These are phyloP conservation scores for Drosophila mimetica DNA, from an alignment of 2,888 invertebrate genomes.

Conservation along the genomic window DNA sequence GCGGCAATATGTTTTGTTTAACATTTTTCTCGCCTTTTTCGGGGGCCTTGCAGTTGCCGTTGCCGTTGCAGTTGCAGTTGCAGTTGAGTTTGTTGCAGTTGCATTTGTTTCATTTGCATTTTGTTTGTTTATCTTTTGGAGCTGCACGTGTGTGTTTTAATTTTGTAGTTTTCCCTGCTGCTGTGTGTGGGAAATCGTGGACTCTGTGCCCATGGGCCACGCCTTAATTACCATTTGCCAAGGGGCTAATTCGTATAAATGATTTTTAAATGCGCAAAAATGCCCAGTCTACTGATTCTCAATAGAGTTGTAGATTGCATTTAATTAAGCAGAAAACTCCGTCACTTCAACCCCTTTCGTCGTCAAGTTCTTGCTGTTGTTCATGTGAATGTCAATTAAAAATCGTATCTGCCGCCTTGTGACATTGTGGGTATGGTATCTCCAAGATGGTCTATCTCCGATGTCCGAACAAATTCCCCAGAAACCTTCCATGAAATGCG, in stretches of 20 bases:
- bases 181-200: constrained; percentile 19
- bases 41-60: constrained; percentile 24
- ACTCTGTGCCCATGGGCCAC: constrained; percentile 37
- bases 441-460: constrained; percentile 57
- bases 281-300: constrained; percentile 69
- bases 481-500: constrained; percentile 54
- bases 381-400: constrained; percentile 47
- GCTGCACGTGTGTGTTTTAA: constrained; percentile 21
- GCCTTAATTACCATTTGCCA: constrained; percentile 66
- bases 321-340: constrained; percentile 59
- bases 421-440: constrained; percentile 10
- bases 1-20: constrained; percentile 79
- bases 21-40: constrained; percentile 59
- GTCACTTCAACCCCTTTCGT: not conserved
- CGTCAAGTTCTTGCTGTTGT: too few species aligned
- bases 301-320: constrained; percentile 75
- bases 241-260: constrained; percentile 75
- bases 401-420: constrained; percentile 30
- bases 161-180: not conserved
- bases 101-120: constrained; percentile 45
- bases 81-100: constrained; percentile 52
- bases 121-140: constrained; percentile 38
- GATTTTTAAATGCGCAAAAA: constrained; percentile 79
- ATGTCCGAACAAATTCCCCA: constrained; percentile 43
- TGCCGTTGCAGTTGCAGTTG: constrained; percentile 6